Evolutionary conservation across 2,113 vertebrate species (phyloP).

Genomic region (Triplophysa rosa): DNA sequence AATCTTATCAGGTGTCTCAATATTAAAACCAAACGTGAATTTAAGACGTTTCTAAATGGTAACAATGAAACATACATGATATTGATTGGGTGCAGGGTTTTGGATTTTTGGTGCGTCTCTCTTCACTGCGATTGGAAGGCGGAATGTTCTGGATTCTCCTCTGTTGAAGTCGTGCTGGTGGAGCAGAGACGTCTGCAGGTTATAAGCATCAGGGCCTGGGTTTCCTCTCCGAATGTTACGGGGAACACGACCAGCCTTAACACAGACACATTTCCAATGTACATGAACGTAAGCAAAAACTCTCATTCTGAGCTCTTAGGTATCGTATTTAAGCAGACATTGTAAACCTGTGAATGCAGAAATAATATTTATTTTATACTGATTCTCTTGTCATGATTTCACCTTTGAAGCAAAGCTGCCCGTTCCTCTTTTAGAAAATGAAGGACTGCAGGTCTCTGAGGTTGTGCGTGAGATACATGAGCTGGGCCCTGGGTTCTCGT

Average conservation of each 20-base stretch:
- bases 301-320: neutral
- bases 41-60: neutral
- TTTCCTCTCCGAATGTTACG: conserved; percentile 51
- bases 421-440: conserved; percentile 78
- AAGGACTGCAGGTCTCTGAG: conserved; percentile 70
- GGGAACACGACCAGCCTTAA: conserved; percentile 57
- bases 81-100: conserved; percentile 80
- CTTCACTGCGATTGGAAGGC: conserved; percentile 65
- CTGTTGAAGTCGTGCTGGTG: conserved; percentile 75
- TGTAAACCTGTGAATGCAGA: neutral
- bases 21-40: too few species aligned
- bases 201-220: conserved; percentile 76
- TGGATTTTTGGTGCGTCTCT: conserved; percentile 52
- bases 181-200: conserved; percentile 64
- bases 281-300: too few species aligned
- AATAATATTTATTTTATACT: too few species aligned
- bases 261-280: neutral
- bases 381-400: neutral
- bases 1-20: too few species aligned
- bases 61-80: conserved; percentile 61
- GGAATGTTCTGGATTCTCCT: conserved; percentile 77
- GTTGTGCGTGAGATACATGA: conserved; percentile 62
- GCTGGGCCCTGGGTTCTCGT: conserved; percentile 75
- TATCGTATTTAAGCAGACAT: too few species aligned
- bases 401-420: conserved; percentile 77